Evolutionary conservation across 64 coral and sea anemone species (phyloP), one percentile per base, ranked within the genome.

Genomic region (Astreopora myriophthalma): DNA sequence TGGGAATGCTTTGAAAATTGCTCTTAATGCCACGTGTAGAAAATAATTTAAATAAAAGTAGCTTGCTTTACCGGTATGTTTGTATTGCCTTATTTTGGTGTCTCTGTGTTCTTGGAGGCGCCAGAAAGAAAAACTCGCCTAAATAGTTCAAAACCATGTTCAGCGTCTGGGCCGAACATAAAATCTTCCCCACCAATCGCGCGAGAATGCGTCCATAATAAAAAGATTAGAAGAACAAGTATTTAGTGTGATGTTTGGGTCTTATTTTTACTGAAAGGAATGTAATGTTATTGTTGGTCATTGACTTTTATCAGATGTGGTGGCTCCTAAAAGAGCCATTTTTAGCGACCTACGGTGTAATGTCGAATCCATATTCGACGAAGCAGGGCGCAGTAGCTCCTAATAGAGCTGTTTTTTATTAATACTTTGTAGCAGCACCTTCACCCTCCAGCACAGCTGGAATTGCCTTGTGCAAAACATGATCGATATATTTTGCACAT

Each of bases 361-460:
- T 63, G 60, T 63, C 60, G 23, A 63, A 1, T 63, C 60, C 16
- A 25, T 25, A 63, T 63, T 25, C 17, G 60, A 63, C 60, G 23
- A 63, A 25, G 60, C 0, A 63, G 60, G 60, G 60, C 60, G 23
- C 23, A 25, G 16, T 19, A 25, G 60, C 60, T 22, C 23, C 60
- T 63, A 63, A 63, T 22, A 63, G 17, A 25, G 60, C 23, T 42
- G 46, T 81, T 57, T 52, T 42, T 42, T 42, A 42, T 84, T 84
- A 84, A 32, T 35, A 66, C 55, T 66, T 85, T 16, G 80, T 85
- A 20, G 57, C 57, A 31, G 11, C 30, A 11, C 80, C 80, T 66
- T 85, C 5, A 66, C 8, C 57, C 16, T 33, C 20, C 10, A 27
- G 24, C 36, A 42, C 39, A 42, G 39, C 0, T 42, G 39, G 1